Conservation (phyloP, 2,888 invertebrate species). For the Drosophila anceps region DNA sequence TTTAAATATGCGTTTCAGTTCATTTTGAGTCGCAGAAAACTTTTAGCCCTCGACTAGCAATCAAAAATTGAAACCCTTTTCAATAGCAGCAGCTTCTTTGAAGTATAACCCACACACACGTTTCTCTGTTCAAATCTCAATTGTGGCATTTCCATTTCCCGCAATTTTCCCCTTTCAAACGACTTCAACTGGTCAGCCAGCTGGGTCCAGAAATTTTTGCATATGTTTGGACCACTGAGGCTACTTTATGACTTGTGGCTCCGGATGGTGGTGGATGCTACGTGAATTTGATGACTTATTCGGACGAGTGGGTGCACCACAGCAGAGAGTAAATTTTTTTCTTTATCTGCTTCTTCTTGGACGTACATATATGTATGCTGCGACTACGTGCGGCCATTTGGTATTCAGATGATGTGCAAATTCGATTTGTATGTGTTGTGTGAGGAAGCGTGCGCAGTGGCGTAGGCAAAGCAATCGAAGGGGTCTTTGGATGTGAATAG, state of each 20-base stretch:
- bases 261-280: conserved; percentile 53
- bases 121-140: conserved; percentile 53
- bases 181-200: conserved; percentile 40
- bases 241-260: conserved; percentile 71
- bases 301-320: conserved; percentile 66
- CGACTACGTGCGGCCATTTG: conserved; percentile 83
- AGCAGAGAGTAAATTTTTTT: conserved; percentile 43
- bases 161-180: conserved; percentile 34
- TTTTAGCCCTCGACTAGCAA: conserved; percentile 65
- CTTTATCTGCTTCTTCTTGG: conserved; percentile 18
- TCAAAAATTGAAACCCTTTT: conserved; percentile 68
- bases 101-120: conserved; percentile 45
- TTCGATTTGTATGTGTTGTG: conserved; percentile 79
- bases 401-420: conserved; percentile 85
- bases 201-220: conserved; percentile 77
- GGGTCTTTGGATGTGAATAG: neutral
- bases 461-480: conserved; percentile 29
- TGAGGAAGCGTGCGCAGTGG: conserved; percentile 50
- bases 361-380: conserved; percentile 27
- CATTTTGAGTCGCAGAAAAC: conserved; percentile 45
- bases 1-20: conserved; percentile 77
- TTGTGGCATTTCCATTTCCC: conserved; percentile 58
- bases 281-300: conserved; percentile 81
- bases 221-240: conserved; percentile 68
- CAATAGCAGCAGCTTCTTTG: conserved; percentile 57